Evolutionary conservation across 2,113 vertebrate species (phyloP), one percentile per base, ranked within the genome.

Genomic region (Coptodon bakossiorum): DNA sequence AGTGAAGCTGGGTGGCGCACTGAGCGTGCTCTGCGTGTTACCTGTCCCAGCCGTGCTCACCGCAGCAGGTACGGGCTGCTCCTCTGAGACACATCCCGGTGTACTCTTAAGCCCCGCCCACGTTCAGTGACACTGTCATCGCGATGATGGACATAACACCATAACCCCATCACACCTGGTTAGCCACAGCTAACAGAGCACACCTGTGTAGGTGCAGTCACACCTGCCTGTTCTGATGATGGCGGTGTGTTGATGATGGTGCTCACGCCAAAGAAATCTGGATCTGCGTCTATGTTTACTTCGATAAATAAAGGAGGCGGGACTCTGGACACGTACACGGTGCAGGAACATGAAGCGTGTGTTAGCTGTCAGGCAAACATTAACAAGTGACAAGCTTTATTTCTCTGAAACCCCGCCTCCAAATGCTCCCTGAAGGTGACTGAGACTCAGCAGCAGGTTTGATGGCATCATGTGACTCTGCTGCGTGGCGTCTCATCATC

Each of bases 1-100:
- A 34, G 31, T 19, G 59, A 19, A 36, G 61, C 31, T 12, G 63
- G 19, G 0, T 38, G 19, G 22, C 4, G 6, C 19, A 68, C 19
- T 5, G 34, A 40, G 63, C 36, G 13, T 0, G 36, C 36, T 53
- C 34, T 66, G 10, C 36, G 4, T 0, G 19, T 5, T 38, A 22
- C 17, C 36, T 68, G 38, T 43, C 63, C 11, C 66, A 71, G 36
- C 27, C 4, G 7, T 27, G 43, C 54, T 27, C 27, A 22, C 22
- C 2, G 54, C 6, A 27, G 54, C 73, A 78, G 73, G 73, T 78
- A 12, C 27, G 7, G 73, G 45, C 57, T 59, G 27, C 27, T 59
- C 57, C 27, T 31, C 56, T 59, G 45, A 48, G 13, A 16, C 40
- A 43, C 40, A 43, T 13, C 12, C 5, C 3, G 3, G 14, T 48